Base-by-base conservation (phyloP, 2,113 vertebrate genomes). In the Melanerpes formicivorus region DNA sequence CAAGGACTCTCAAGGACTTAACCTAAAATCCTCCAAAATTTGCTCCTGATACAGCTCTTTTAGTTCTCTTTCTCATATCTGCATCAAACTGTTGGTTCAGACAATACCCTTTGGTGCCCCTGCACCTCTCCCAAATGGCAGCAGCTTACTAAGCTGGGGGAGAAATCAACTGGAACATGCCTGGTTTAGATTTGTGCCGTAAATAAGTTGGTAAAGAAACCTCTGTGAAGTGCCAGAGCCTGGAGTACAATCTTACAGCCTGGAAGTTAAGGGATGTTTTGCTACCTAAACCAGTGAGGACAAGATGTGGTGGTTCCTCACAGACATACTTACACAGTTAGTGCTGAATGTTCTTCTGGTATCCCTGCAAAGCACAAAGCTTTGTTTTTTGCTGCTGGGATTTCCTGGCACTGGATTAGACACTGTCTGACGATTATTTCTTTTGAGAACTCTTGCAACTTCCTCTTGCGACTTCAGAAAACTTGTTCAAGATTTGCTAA, bases 391-490 rank as follows among this genome's bases (percentile, higher is more conserved):
- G 42, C 80, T 52, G 9, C 5, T 11, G 29, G 75, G 16, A 78
- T 87, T 85, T 91, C 65, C 48, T 78, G 76, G 54, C 60, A 90
- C 62, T 0, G 0, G 29, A 27, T 87, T 91, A 8, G 1, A 56
- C 5, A 2, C 14, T 63, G 18, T 27, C 9, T 34, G 22, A 6
- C 40, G 52, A 54, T 62, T 26, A 87, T 75, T 6, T 34, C 44
- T 87, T 87, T 82, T 4, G 8, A 64, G 60, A 77, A 62, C 44
- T 80, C 46, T 72, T 91, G 65, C 76, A 90, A 56, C 72, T 95
- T 96, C 93, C 76, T 80, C 73, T 80, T 94, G 65, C 7, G 5
- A 78, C 69, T 85, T 87, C 37, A 90, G 62, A 62, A 82, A 82
- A 60, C 40, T 87, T 78, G 69, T 26, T 34, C 30, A 34, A 56